Evolutionary conservation across 2,888 invertebrate species (phyloP).

Genomic region (Coremacera marginata): DNA sequence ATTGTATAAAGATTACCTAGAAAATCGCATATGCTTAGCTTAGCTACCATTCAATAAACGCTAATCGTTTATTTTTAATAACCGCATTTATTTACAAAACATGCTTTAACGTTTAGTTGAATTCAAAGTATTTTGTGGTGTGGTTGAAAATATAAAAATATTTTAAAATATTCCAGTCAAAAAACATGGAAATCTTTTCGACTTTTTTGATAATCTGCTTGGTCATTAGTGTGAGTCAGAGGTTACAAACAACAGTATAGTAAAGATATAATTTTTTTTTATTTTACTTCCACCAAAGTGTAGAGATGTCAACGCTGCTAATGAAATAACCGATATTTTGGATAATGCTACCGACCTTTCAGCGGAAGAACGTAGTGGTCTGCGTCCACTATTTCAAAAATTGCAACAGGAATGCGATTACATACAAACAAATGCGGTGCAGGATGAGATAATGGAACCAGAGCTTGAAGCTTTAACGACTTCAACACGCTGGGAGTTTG

Average conservation of each 20-base stretch:
- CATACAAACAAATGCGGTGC: conserved; percentile 38
- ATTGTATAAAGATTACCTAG: neutral
- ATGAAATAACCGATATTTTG: conserved; percentile 44
- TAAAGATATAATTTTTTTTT: neutral
- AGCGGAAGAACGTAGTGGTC: conserved; percentile 50
- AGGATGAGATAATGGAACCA: neutral
- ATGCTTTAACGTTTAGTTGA: too few relatives aligned
- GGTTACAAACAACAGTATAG: neutral
- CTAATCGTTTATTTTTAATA: too few relatives aligned
- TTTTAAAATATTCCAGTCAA: neutral
- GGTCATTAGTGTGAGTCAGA: conserved; percentile 5
- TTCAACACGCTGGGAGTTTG: conserved; percentile 49
- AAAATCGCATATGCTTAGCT: neutral
- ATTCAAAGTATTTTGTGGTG: too few relatives aligned
- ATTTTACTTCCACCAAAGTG: conserved; percentile 10
- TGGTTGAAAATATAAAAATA: too few relatives aligned
- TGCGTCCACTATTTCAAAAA: conserved; percentile 56
- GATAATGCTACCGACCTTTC: conserved; percentile 49
- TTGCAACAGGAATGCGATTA: conserved; percentile 58
- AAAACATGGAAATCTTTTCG: conserved; percentile 14
- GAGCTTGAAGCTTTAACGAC: conserved; percentile 45
- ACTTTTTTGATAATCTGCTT: neutral
- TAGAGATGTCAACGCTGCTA: conserved; percentile 29
- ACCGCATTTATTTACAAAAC: too few relatives aligned
- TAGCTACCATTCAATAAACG: neutral